Percentiles rank a stretch among this genome's conserved stretches.
Conservation (phyloP, 2,888 invertebrate species). For the Xestia ashworthii region DNA sequence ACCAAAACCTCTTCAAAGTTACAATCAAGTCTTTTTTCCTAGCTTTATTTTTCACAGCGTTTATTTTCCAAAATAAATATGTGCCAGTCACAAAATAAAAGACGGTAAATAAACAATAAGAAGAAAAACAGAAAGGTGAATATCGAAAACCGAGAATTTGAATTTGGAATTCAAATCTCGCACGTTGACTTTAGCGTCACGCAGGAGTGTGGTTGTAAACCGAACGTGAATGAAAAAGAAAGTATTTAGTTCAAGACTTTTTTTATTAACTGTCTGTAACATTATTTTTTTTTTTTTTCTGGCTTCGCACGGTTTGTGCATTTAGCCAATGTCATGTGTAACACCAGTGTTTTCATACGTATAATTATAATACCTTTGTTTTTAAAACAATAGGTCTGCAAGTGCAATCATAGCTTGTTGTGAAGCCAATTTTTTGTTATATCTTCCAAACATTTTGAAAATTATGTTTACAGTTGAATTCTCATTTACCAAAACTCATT, state of each 20-base stretch:
- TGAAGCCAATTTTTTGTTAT: no score
- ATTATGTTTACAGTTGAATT: background rate
- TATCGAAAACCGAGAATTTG: constrained; percentile 80
- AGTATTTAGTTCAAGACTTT: background rate
- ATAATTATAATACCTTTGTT: background rate
- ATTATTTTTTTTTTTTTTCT: no score
- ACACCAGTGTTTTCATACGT: background rate
- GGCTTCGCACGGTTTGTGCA: no score
- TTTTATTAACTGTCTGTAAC: background rate
- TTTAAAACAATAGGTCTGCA: background rate
- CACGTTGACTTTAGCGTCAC: constrained; percentile 81
- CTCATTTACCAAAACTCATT: constrained; percentile 16
- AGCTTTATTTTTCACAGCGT: background rate
- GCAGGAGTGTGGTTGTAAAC: constrained; percentile 54
- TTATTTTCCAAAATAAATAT: constrained; percentile 28
- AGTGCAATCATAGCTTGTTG: background rate
- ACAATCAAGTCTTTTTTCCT: no score
- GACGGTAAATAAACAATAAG: constrained; percentile 87
- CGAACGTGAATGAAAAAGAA: constrained; percentile 58
- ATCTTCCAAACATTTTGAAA: background rate
- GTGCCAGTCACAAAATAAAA: constrained; percentile 82
- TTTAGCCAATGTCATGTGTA: no score
- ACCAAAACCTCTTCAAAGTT: no score
- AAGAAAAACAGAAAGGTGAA: constrained; percentile 89
- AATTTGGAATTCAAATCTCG: constrained; percentile 91